phyloP scores from a whole-genome alignment of 1,140 invertebrate genomes.

The Sesamia nonagrioides region DNA sequence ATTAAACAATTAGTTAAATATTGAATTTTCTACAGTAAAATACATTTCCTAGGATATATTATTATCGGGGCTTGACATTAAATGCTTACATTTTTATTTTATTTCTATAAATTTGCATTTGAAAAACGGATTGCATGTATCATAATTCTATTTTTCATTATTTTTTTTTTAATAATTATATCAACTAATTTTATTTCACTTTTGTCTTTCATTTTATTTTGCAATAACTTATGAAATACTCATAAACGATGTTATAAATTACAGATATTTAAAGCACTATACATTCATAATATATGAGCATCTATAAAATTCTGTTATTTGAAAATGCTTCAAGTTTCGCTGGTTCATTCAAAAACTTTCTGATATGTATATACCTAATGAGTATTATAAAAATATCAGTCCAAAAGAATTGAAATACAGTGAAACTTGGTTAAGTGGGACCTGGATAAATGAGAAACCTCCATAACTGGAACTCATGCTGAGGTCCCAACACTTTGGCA shows the following conservation, averaged over 20 bases:
- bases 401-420: slow-evolving; percentile 8
- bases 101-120: slow-evolving; percentile 36
- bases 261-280: slow-evolving; percentile 38
- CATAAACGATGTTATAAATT: slow-evolving; percentile 33
- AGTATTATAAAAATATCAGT: slow-evolving; percentile 41
- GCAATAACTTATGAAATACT: slow-evolving; percentile 48
- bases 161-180: slow-evolving; percentile 47
- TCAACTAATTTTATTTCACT: slow-evolving; percentile 78
- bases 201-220: slow-evolving; percentile 83
- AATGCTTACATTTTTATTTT: slow-evolving; percentile 7
- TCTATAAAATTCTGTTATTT: slow-evolving; percentile 4
- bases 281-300: slow-evolving; percentile 12
- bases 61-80: slow-evolving; percentile 18
- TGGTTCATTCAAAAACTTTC: neutral
- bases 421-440: no score
- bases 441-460: no score
- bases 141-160: slow-evolving; percentile 50
- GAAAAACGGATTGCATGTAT: slow-evolving; percentile 53
- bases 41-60: slow-evolving; percentile 8
- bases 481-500: no score
- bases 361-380: slow-evolving; percentile 48
- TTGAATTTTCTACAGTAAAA: slow-evolving; percentile 14
- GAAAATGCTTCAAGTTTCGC: slow-evolving; percentile 34
- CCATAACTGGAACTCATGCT: no score
- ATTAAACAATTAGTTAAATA: neutral